Evolutionary conservation across 2,888 invertebrate genomes (phyloP), one percentile per base, ranked within the genome.

Genomic region (Chrysolina haemoptera): DNA sequence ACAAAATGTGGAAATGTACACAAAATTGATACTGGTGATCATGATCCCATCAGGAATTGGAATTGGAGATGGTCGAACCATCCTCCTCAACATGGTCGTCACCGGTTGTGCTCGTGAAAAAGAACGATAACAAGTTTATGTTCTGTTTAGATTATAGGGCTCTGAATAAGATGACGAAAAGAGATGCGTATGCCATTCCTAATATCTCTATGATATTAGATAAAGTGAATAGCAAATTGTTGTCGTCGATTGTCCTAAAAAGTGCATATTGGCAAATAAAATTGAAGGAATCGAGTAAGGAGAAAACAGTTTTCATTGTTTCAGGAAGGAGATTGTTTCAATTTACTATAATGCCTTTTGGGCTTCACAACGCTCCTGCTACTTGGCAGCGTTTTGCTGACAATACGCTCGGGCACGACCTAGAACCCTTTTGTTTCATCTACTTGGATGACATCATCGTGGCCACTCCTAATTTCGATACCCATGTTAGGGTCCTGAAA

Each of bases 61-160:
- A 48, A 22, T 65, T 70, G n/a, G 50, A n/a, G 11, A 22, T 74
- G 11, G 62, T 74, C 12, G 71, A 77, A 69, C 78, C 74, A 16
- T 82, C 81, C 0, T 71, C 71, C 5, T 82, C 80, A 20, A 84
- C 86, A 0, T 88, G 84, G 84, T 86, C 0, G 16, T 73, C 67
- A 2, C 73, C 73, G 9, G 63, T 75, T 1, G 20, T 75, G 0
- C n/a, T 87, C 2, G 84, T 85, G 0, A 88, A 86, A 74, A 83
- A 83, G 62, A 82, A 83, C 71, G 55, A 70, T 16, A 76, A 74
- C 0, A 62, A 68, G n/a, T 27, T 83, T 16, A 20, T 67, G 22
- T 77, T 85, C 20, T 80, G 79, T 18, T 68, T 81, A 0, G 80
- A 82, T 62, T 81, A 70, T 69, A 68, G 78, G n/a, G 67, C 73